Evolutionary conservation across 2,888 invertebrate genomes (phyloP).

Genomic region (Eurytoma californica): DNA sequence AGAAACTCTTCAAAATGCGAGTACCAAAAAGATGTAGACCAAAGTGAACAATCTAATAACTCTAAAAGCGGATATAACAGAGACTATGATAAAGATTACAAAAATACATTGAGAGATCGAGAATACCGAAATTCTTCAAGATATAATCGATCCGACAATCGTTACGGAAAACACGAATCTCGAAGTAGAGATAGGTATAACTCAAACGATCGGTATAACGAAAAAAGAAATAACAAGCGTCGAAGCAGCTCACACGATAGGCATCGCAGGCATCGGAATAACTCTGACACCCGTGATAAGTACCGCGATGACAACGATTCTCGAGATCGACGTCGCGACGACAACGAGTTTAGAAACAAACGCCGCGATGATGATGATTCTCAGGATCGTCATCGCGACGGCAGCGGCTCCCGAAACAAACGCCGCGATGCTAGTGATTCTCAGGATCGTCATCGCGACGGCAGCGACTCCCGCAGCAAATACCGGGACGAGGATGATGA

Average conservation of each 20-base stretch:
- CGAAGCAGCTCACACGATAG: conserved; percentile 6
- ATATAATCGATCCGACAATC: neutral
- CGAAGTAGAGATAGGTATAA: conserved; percentile 26
- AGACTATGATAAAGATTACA: conserved; percentile 2
- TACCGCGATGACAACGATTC: neutral
- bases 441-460: neutral
- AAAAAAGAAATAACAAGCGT: neutral
- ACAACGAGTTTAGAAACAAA: no score
- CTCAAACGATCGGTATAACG: neutral
- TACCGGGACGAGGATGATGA: neutral
- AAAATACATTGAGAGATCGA: neutral
- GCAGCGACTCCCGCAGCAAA: neutral
- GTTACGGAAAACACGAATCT: neutral
- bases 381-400: neutral
- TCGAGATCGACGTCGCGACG: neutral
- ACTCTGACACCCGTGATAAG: neutral
- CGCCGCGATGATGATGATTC: neutral
- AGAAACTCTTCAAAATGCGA: neutral
- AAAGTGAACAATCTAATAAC: neutral
- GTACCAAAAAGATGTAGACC: neutral
- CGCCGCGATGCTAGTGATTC: neutral
- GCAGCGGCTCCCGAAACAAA: no score
- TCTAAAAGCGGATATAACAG: neutral
- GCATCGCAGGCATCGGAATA: neutral
- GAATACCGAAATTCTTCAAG: conserved; percentile 15